Base-by-base conservation (phyloP, 2,113 vertebrate species). In the Odontophorus gujanensis region DNA sequence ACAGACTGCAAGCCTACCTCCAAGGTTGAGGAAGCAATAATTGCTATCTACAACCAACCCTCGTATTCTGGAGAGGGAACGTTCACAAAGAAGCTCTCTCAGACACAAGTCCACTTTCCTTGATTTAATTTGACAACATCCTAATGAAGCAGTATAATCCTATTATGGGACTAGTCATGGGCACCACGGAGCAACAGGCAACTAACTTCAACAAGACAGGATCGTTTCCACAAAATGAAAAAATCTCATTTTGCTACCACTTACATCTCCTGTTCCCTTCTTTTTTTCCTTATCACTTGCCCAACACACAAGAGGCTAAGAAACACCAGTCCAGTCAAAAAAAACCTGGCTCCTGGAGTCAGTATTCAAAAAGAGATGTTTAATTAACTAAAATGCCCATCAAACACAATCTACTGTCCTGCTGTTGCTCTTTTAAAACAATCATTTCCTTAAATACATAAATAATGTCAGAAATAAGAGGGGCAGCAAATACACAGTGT, bases 61-160 rank as follows among this genome's bases (percentile, higher is more conserved):
- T 24, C 51, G 66, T 0, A 47, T 57, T 63, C 89, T 11, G 61
- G 43, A 72, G 61, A 65, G 21, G n/a, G 48, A 93, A 81, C 11
- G 21, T 43, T 83, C 94, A 66, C 55, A 48, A 53, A 71, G 71
- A 93, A 85, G 36, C 66, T 48, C 50, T 50, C 89, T 85, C 66
- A 90, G 68, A 66, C 17, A 12, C 14, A 61, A 76, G 71, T 68
- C 80, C 61, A 19, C 86, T 51, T 59, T 50, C 87, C 73, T 86
- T 77, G 25, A 80, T 94, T 93, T 85, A 79, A 92, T 80, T 58
- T 71, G 80, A 81, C 63, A 93, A 80, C 1, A 1, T 73, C 85
- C 91, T 92, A 92, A 92, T 88, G 74, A 93, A 95, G 80, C 34
- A 42, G 42, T 28, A 43, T 20, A 87, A 93, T 79, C n/a, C 48